These are phyloP conservation scores for Hormiphora californensis DNA, from an alignment of 37 sponge, comb jelly and placozoan species.

Conservation along the genomic window DNA sequence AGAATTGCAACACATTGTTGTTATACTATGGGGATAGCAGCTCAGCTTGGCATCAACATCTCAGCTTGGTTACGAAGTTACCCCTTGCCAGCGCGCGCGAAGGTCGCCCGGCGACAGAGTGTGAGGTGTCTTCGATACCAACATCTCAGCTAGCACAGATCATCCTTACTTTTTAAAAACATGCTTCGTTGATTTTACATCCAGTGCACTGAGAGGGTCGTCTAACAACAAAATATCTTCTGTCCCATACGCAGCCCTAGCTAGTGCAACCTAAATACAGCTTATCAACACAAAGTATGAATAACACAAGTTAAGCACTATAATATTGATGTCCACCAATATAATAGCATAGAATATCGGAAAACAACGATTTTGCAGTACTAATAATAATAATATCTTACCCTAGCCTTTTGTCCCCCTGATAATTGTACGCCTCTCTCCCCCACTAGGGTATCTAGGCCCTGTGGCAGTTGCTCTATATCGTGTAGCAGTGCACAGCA, in stretches of 20 bases:
- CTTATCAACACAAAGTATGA: no score
- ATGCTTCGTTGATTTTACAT: not conserved
- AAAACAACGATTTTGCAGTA: not conserved
- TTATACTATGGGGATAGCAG: no score
- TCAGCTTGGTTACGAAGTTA: no score
- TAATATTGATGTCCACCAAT: no score
- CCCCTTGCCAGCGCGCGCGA: no score
- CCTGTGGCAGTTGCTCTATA: conserved; percentile 4
- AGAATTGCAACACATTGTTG: no score
- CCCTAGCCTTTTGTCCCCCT: not conserved
- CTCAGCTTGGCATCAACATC: no score
- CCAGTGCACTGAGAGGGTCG: conserved; percentile 21
- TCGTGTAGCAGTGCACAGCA: not conserved
- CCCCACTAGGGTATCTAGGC: conserved; percentile 1
- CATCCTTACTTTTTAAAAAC: not conserved
- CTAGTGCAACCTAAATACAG: not conserved
- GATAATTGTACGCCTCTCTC: conserved; percentile 24
- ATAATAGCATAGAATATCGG: no score
- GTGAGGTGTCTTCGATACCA: no score
- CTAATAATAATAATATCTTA: not conserved
- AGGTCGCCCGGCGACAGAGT: no score
- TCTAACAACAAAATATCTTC: not conserved
- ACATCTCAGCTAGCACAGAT: no score
- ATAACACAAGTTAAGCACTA: no score
- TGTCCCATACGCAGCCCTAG: not conserved